Base-by-base conservation (phyloP, 2,113 vertebrate species). In the Galemys pyrenaicus region DNA sequence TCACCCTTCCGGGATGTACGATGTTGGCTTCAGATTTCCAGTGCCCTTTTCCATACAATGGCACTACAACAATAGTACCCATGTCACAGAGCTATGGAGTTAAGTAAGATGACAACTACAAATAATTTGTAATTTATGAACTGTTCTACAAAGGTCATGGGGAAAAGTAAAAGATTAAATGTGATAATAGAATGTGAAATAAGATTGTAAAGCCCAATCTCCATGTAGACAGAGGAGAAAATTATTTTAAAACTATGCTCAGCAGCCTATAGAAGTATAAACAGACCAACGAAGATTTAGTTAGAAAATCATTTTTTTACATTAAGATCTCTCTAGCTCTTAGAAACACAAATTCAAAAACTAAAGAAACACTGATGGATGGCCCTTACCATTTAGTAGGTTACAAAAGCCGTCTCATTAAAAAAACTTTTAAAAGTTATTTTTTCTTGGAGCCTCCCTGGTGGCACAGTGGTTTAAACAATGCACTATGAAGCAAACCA, bases 221-320 rank as follows among this genome's bases (percentile, higher is more conserved):
- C 58, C 41, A 81, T 35, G 75, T 75, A 12, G 60, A 67, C 1
- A 54, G 22, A 35, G 54, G 73, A 90, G 39, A 95, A 54, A 75
- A n/a, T 51, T 67, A 73, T 62, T 89, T 91, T 17, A 80, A 94
- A 46, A 16, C 79, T 88, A 65, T 62, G 88, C 70, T 41, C 6
- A 51, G 67, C 9, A 58, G 30, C 73, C 56, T 58, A 37, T 1
- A 82, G 37, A 93, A n/a, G 2, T 39, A 51, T 19, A 82, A n/a
- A 9, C 16, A 37, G 19, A 17, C 67, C 65, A 92, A 46, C 3
- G 19, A 87, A 92, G 19, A 44, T 49, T 68, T 3, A 62, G 13
- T 2, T 71, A 83, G 1, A 30, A 87, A 94, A 90, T 71, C 0
- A 81, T 64, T 92, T 90, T 22, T 92, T 92, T 73, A 67, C 37